Evolutionary conservation across 1,140 invertebrate genomes (phyloP).

Genomic region (Asbolus verrucosus): DNA sequence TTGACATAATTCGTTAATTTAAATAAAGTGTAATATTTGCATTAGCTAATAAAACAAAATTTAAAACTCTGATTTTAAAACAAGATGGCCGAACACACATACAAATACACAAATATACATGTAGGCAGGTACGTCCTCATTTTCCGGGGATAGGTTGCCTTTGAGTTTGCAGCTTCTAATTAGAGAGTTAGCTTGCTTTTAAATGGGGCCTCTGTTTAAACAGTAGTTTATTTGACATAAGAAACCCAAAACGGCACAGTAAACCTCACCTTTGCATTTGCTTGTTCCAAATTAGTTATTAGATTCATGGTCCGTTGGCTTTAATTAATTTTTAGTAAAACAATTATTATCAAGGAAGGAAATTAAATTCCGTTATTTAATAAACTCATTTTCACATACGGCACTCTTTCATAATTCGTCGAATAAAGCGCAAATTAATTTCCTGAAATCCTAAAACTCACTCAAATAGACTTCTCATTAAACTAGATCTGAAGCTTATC

Average conservation of each 20-base stretch:
- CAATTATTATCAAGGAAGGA: conserved; percentile 34
- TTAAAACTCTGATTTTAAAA: conserved; percentile 9
- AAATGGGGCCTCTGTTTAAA: conserved; percentile 37
- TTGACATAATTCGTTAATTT: too few relatives aligned
- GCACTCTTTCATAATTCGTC: conserved; percentile 32
- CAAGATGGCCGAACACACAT: conserved; percentile 38
- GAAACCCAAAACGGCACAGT: conserved; percentile 42
- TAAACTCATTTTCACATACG: conserved; percentile 33
- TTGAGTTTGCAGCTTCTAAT: conserved; percentile 40
- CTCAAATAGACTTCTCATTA: conserved; percentile 11
- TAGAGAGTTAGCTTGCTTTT: conserved; percentile 38
- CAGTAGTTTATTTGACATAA: conserved; percentile 43
- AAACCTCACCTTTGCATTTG: conserved; percentile 31
- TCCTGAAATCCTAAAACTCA: conserved; percentile 24
- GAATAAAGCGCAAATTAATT: conserved; percentile 37
- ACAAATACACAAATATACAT: conserved; percentile 27
- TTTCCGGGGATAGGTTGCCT: conserved; percentile 35
- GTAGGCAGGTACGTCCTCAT: conserved; percentile 24
- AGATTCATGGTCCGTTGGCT: conserved; percentile 37
- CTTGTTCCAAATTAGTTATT: conserved; percentile 36
- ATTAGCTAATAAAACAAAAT: conserved; percentile 2
- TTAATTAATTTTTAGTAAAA: conserved; percentile 47
- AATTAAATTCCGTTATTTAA: conserved; percentile 42
- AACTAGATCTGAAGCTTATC: background rate
- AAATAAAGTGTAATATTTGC: background rate